These are phyloP conservation scores for Calliphora vicina DNA, from an alignment of 1,140 invertebrate genomes.

Conservation along the genomic window DNA sequence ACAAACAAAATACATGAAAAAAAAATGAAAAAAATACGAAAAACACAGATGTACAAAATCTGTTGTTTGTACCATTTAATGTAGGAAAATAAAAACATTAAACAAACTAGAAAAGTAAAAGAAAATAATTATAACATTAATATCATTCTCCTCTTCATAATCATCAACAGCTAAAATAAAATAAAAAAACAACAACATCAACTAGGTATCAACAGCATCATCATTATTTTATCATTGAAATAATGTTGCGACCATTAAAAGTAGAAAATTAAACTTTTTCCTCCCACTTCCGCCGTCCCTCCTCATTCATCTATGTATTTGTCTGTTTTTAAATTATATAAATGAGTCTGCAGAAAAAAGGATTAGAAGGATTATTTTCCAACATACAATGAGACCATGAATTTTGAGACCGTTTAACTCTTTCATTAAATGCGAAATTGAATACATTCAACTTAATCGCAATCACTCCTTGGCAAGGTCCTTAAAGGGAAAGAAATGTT, in stretches of 20 bases:
- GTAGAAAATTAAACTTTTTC: not conserved
- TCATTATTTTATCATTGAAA: constrained; percentile 1
- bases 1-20: too few relatives aligned
- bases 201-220: not conserved
- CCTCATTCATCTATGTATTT: too few relatives aligned
- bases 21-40: too few relatives aligned
- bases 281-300: not conserved
- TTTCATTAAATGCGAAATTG: not conserved
- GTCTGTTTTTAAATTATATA: too few relatives aligned
- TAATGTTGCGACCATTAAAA: not conserved
- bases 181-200: not conserved
- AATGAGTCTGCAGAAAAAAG: not conserved
- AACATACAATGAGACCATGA: not conserved
- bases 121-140: not conserved
- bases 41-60: constrained; percentile 3
- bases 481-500: not conserved
- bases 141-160: not conserved
- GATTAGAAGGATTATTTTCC: not conserved
- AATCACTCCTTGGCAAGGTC: not conserved
- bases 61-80: not conserved
- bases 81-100: not conserved
- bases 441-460: not conserved
- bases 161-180: not conserved
- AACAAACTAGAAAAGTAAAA: not conserved
- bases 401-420: not conserved